Percentiles rank a stretch among this genome's conserved stretches.
Conservation (phyloP, 2,888 invertebrate genomes). For the Gortyna flavago region DNA sequence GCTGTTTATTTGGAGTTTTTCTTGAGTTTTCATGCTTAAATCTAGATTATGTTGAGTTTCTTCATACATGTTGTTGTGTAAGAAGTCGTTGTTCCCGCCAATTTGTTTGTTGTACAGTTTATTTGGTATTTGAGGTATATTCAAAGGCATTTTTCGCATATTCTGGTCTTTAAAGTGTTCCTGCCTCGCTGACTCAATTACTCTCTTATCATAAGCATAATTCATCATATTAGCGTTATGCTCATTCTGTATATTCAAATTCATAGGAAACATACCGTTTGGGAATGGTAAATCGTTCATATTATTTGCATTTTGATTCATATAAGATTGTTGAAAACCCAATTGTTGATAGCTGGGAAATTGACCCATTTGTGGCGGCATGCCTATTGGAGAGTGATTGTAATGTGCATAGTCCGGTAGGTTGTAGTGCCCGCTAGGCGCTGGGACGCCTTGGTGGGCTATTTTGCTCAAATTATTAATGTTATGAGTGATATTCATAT, state of each 20-base stretch:
- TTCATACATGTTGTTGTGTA: slow-evolving; percentile 60
- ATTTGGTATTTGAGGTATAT: slow-evolving; percentile 77
- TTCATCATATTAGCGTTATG: slow-evolving; percentile 59
- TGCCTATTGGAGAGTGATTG: slow-evolving; percentile 70
- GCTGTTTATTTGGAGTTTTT: slow-evolving; percentile 66
- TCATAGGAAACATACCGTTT: slow-evolving; percentile 78
- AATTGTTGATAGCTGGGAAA: slow-evolving; percentile 76
- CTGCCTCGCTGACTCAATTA: slow-evolving; percentile 38
- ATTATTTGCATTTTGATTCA: slow-evolving; percentile 67
- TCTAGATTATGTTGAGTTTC: slow-evolving; percentile 67
- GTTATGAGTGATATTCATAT: slow-evolving; percentile 76
- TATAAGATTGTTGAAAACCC: slow-evolving; percentile 71
- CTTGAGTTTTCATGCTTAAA: slow-evolving; percentile 65
- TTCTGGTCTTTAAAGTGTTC: slow-evolving; percentile 50
- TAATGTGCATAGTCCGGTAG: slow-evolving; percentile 76
- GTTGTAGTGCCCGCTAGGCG: slow-evolving; percentile 72
- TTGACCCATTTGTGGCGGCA: slow-evolving; percentile 73
- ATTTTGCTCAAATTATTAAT: slow-evolving; percentile 80
- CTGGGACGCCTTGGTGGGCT: slow-evolving; percentile 72
- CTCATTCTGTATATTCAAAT: slow-evolving; percentile 75
- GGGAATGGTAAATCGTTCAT: slow-evolving; percentile 72
- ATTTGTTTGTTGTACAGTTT: slow-evolving; percentile 73
- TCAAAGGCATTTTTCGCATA: slow-evolving; percentile 67
- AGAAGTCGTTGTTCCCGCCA: slow-evolving; percentile 55
- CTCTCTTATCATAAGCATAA: slow-evolving; percentile 66